A percentile compares a stretch with the other conserved stretches of the same genome.
Conservation (phyloP, 2,888 invertebrate genomes). For the Endomychus coccineus region DNA sequence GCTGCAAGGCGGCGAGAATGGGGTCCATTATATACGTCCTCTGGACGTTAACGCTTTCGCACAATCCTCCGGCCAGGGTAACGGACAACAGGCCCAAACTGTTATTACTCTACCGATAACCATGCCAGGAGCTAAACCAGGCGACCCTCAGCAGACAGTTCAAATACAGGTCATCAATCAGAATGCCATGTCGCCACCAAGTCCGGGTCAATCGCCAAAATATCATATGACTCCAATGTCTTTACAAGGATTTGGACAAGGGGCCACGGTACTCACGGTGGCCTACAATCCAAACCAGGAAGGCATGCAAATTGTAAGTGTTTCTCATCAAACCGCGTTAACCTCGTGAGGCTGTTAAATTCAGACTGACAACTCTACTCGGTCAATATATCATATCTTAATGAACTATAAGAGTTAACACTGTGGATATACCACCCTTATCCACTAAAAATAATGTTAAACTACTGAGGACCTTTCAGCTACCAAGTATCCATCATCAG, state of each 20-base stretch:
- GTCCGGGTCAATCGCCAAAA: conserved; percentile 52
- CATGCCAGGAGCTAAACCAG: conserved; percentile 66
- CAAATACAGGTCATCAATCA: conserved; percentile 60
- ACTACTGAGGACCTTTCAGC: no score
- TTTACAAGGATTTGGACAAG: conserved; percentile 65
- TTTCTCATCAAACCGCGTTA: no score
- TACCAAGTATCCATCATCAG: no score
- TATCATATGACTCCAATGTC: conserved; percentile 69
- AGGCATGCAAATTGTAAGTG: conserved; percentile 52
- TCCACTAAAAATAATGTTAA: no score
- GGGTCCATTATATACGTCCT: conserved; percentile 66
- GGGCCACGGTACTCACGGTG: conserved; percentile 65
- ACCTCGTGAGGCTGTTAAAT: no score
- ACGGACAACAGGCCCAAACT: conserved; percentile 49
- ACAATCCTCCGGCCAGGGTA: conserved; percentile 19
- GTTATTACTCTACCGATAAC: conserved; percentile 73
- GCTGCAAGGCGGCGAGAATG: conserved; percentile 61
- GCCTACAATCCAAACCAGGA: conserved; percentile 60
- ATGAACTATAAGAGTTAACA: no score
- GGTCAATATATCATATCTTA: no score
- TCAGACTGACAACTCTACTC: no score
- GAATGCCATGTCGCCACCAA: conserved; percentile 33
- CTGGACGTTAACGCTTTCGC: conserved; percentile 50
- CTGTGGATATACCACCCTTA: no score
- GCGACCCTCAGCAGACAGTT: conserved; percentile 69